Base-by-base conservation (phyloP, 2,113 vertebrate species). In the Oceanodroma tethys region DNA sequence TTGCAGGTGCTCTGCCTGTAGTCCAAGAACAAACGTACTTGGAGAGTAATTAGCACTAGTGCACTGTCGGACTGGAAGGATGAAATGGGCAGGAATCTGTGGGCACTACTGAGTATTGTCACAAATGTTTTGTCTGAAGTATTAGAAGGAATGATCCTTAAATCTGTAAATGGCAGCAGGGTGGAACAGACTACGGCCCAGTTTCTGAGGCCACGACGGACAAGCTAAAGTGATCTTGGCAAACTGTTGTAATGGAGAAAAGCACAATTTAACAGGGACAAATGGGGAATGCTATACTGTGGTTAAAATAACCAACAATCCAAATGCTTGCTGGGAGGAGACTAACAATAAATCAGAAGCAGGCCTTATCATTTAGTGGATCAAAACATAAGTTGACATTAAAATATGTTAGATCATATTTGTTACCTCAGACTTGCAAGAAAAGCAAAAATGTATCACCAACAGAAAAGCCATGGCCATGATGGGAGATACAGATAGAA, bases 21-120 rank as follows among this genome's bases (percentile, higher is more conserved):
- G 0, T 38, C 34, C 13, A 36, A 36, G 36, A 66, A 4, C 26
- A 20, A 70, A 43, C 2, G 0, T 50, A 27, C 10, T 59, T 6
- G 1, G 23, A 38, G 60, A 58, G n/a, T 72, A 74, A 36, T 52
- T 26, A 68, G 67, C 19, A 42, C 8, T 26, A 12, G 13, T 22
- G 7, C 2, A 1, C 15, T 38, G 12, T 72, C 53, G 34, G 9
- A 60, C 36, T 59, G 43, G 34, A 81, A 65, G 21, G 32, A 32
- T 88, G 62, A 80, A 76, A 36, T 19, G 16, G 11, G 11, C 11
- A 18, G 62, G 32, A 92, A 15, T 20, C 12, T 45, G 12, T 58
- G 22, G 8, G 34, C 25, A 40, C 2, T 62, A 17, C 30, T 32
- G 21, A 36, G 11, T 63, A 21, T 66, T 58, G 42, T 52, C 45